Conservation (phyloP, 2,797 vertebrate genomes). For the Diglossa cyanea region DNA sequence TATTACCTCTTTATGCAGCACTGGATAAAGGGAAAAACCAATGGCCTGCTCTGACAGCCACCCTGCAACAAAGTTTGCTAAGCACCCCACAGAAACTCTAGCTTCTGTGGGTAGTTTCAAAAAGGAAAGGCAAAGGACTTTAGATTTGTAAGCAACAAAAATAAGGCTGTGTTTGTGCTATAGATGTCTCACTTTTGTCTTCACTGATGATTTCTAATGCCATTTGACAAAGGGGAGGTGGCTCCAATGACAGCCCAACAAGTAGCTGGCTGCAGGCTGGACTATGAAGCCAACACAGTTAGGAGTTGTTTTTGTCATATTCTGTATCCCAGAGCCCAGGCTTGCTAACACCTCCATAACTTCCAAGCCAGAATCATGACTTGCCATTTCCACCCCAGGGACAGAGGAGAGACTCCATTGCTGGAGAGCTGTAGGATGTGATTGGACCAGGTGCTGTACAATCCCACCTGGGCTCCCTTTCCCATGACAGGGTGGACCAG, state of each 20-base stretch:
- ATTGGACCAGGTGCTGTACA: background rate
- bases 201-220: background rate
- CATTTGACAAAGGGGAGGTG: background rate
- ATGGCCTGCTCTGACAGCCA: background rate
- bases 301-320: background rate
- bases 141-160: background rate
- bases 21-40: background rate
- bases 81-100: background rate
- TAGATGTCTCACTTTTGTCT: background rate
- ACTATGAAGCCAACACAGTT: background rate
- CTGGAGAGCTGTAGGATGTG: background rate
- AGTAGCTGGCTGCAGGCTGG: background rate
- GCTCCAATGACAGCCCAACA: background rate
- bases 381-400: background rate
- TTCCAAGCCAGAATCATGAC: background rate
- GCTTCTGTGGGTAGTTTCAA: background rate
- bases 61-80: background rate
- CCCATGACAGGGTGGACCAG: background rate
- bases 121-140: background rate
- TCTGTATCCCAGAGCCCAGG: background rate
- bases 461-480: background rate
- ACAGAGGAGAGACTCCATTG: background rate
- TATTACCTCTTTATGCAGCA: background rate
- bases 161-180: background rate
- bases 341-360: background rate